Base-by-base conservation (phyloP, 1,140 invertebrate species). In the Bemisia tabaci region DNA sequence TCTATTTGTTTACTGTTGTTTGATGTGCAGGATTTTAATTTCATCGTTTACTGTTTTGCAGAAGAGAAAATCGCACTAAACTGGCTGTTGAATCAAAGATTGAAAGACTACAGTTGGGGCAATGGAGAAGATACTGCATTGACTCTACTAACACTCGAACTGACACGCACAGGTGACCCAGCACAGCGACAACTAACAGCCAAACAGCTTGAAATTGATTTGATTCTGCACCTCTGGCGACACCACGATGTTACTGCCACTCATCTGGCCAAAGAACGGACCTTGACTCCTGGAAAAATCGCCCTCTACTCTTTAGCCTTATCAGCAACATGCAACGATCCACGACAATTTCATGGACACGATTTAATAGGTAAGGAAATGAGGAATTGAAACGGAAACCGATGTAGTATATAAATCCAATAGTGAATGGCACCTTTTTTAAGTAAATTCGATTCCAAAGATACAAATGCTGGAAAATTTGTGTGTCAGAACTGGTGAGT, bases 151-250 rank as follows among this genome's bases (percentile, higher is more conserved):
- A 68, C 72, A 1, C 58, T 72, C 24, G 67, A 71, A 59, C 59
- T 73, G 61, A 70, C 71, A 1, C 61, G 70, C 5, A 68, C 67
- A 5, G 70, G 70, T 12, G 64, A 59, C 22, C 75, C 74, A 48
- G 73, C 89, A 22, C 88, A 92, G 73, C 83, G 89, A 73, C 86
- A 90, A 72, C 80, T 92, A 1, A 88, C 86, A 2, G 83, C 83
- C 2, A 92, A 92, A 72, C 88, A 91, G 73, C 84, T 92, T 83
- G 89, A 92, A 74, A 82, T 92, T 27, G 89, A 92, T 72, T 85
- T 91, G 60, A 81, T 91, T 1, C 79, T 90, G n/a, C 81, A 88
- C 73, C 80, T 92, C 27, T 91, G 86, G 81, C 86, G 86, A 84
- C 86, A 88, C 70, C 81, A 85, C 68, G 72, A 73, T 27, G 68